Percentiles rank a stretch among this genome's conserved stretches.
phyloP scores from a whole-genome alignment of 2,113 vertebrate genomes.

The Paracanthobrama guichenoti region DNA sequence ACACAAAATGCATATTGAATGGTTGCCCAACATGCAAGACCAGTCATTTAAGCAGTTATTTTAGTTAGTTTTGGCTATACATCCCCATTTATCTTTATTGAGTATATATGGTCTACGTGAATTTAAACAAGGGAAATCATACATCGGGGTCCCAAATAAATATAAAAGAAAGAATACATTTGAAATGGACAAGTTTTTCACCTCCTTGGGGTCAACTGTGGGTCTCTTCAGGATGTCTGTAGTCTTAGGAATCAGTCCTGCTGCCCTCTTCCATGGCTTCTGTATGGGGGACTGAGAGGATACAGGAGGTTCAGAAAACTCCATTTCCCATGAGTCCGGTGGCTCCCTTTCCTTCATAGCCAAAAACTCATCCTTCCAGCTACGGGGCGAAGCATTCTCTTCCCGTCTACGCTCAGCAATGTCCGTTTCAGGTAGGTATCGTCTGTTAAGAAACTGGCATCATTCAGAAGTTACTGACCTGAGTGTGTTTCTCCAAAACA shows the following conservation, averaged over 20 bases:
- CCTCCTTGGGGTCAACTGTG: constrained; percentile 61
- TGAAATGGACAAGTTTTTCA: constrained; percentile 53
- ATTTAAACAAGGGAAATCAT: background rate
- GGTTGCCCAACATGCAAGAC: background rate
- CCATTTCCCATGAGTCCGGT: constrained; percentile 84
- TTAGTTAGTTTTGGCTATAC: no score
- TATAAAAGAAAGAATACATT: background rate
- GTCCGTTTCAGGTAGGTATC: constrained; percentile 75
- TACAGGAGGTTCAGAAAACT: constrained; percentile 59
- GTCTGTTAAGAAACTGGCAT: constrained; percentile 86
- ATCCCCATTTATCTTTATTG: background rate
- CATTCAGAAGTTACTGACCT: constrained; percentile 56
- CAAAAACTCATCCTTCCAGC: constrained; percentile 78
- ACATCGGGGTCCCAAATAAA: background rate
- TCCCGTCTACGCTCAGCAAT: constrained; percentile 63
- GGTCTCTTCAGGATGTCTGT: constrained; percentile 56
- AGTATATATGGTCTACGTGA: background rate
- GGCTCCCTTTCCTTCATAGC: constrained; percentile 76
- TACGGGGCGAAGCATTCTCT: constrained; percentile 60
- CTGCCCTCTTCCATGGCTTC: constrained; percentile 81
- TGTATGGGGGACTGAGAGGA: constrained; percentile 57
- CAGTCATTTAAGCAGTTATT: background rate
- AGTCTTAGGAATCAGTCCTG: constrained; percentile 77
- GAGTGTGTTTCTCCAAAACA: background rate
- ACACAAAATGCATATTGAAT: background rate